Base-by-base conservation (phyloP, 2,888 invertebrate genomes). In the Ophion ventricosus region DNA sequence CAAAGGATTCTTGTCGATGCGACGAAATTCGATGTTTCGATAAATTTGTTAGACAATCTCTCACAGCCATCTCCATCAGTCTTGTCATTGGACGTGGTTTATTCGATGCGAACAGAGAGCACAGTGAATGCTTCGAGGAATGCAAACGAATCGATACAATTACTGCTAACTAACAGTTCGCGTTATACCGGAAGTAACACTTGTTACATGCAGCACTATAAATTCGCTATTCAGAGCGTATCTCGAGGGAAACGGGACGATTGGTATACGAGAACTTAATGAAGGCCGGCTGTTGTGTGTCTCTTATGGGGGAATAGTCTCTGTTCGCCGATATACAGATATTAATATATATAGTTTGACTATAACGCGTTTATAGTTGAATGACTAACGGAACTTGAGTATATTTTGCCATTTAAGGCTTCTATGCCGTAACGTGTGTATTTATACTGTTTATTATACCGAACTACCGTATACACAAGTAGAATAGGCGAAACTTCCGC, bases 181-280 rank as follows among this genome's bases (percentile, higher is more conserved):
- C 29, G 78, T 75, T 74, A 78, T 78, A 77, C 57, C 81, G 81
- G 84, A 84, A 84, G 79, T 81, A 75, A 79, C 82, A 75, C 78
- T 82, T 72, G 81, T 81, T 81, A 72, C n/a, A 20, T 29, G 64
- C 4, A 29, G 17, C 25, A n/a, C 35, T 66, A 35, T 69, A 25
- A 63, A 75, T 84, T 75, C 67, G 76, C 43, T 23, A 73, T 72
- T 73, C 35, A 10, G 77, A 57, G 23, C 2, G 57, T 5, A 83
- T 83, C 73, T 56, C 84, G 66, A 66, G 69, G 61, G 64, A 64
- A 74, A 75, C 14, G n/a, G 23, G 76, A 69, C 76, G 77, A 77
- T 77, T 69, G 77, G 74, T 78, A 74, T 64, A 77, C 59, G 74
- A 74, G 64, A 78, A 78, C 70, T 82, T 79, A 78, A 84, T 79